These are phyloP conservation scores for Lanistes nyassanus DNA, from an alignment of 1,140 invertebrate species.

Conservation along the genomic window DNA sequence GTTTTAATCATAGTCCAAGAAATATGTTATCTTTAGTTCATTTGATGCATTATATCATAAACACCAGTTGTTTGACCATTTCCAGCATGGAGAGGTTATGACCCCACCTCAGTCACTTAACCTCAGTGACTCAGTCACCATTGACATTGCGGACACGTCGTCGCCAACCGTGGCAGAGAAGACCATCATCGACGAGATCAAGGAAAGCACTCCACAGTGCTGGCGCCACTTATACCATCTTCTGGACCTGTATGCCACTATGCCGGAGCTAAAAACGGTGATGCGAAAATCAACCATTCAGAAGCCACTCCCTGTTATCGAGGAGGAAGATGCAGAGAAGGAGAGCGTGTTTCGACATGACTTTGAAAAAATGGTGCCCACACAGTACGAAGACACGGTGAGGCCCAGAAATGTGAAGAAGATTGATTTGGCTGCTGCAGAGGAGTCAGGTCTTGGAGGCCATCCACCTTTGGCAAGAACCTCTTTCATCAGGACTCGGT, in stretches of 20 bases:
- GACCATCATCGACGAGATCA: constrained; percentile 66
- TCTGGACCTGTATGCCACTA: constrained; percentile 90
- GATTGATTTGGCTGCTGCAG: constrained; percentile 34
- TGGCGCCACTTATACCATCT: constrained; percentile 95
- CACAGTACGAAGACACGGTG: neutral
- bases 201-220: constrained; percentile 79
- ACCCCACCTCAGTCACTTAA: constrained; percentile 59
- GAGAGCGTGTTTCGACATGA: constrained; percentile 21
- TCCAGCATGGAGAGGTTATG: constrained; percentile 34
- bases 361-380: neutral
- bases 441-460: constrained; percentile 37
- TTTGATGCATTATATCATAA: too few species aligned
- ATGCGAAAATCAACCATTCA: constrained; percentile 68
- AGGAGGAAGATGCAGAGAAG: constrained; percentile 43
- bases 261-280: constrained; percentile 93
- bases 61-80: too few species aligned
- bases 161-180: constrained; percentile 64
- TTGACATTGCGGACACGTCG: constrained; percentile 64
- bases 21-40: too few species aligned
- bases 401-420: constrained; percentile 33
- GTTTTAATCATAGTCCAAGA: too few species aligned
- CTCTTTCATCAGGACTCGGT: constrained; percentile 56
- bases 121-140: constrained; percentile 64
- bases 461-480: constrained; percentile 44
- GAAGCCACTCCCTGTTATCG: constrained; percentile 37